Percentiles rank a stretch among this genome's conserved stretches.
Conservation (phyloP, 2,797 vertebrate species). For the Delichon dasypus region DNA sequence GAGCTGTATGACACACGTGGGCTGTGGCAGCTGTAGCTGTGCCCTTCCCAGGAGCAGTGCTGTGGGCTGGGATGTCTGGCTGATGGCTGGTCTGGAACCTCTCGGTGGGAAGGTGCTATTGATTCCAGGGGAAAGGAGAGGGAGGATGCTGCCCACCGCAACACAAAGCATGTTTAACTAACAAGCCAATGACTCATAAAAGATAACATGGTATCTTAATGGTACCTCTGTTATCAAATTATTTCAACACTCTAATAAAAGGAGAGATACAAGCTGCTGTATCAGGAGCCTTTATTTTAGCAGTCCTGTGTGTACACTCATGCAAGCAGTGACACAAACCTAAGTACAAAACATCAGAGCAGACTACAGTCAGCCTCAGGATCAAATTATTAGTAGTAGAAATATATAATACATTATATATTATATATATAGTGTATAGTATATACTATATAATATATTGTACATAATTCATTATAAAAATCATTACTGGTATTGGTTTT, state of each 20-base stretch:
- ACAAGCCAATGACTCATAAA: background rate
- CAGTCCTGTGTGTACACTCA: background rate
- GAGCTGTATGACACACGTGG: background rate
- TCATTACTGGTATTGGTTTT: accelerated
- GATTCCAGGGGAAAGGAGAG: slow-evolving; percentile 1
- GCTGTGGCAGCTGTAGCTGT: background rate
- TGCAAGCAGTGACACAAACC: background rate
- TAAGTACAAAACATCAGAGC: background rate
- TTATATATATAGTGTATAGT: background rate
- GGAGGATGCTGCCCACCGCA: slow-evolving; percentile 15
- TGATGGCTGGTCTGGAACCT: background rate
- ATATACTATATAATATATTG: background rate
- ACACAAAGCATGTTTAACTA: slow-evolving; percentile 36
- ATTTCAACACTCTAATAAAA: slow-evolving; percentile 28
- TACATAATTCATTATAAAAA: background rate
- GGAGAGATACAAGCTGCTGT: slow-evolving; percentile 8
- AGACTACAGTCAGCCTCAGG: background rate
- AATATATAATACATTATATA: background rate
- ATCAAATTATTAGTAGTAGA: background rate
- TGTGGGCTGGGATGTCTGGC: background rate
- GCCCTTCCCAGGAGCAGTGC: background rate
- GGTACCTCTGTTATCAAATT: slow-evolving; percentile 26
- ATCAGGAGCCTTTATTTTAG: background rate
- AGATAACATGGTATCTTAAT: slow-evolving; percentile 48
- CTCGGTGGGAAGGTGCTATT: background rate